phyloP scores from a whole-genome alignment of 2,113 vertebrate species.

The Chaetorhynchus papuensis region DNA sequence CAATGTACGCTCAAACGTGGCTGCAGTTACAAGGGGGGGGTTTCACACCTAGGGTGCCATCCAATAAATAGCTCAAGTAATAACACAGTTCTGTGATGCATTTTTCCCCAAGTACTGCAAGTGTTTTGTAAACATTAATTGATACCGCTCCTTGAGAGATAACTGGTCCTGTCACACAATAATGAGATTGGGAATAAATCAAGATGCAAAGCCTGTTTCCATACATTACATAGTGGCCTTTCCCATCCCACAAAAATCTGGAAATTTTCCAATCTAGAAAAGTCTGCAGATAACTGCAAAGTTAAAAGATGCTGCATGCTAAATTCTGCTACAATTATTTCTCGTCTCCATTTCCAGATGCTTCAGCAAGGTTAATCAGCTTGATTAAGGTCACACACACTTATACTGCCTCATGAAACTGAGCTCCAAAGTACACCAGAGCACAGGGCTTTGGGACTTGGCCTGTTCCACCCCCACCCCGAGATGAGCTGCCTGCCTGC shows the following conservation, averaged over 20 bases:
- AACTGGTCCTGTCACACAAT: neutral
- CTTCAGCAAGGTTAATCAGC: neutral
- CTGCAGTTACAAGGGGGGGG: neutral
- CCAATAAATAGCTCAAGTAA: neutral
- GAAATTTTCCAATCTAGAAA: neutral
- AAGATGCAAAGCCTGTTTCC: neutral
- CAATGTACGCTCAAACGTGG: neutral
- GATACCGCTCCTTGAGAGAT: slow-evolving; percentile 4
- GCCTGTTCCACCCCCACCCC: neutral
- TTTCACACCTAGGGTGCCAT: neutral
- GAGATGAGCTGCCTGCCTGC: neutral
- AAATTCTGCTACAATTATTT: neutral
- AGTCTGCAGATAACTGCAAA: neutral
- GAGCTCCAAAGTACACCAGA: neutral
- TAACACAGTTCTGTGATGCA: neutral
- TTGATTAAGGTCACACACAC: neutral
- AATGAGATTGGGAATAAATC: neutral
- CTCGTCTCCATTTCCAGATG: neutral
- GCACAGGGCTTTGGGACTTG: neutral
- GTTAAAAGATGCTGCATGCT: neutral
- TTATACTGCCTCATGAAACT: neutral
- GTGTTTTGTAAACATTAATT: slow-evolving; percentile 29
- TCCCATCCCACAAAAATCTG: neutral
- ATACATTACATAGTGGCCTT: neutral
- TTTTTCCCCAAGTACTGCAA: neutral